These are phyloP conservation scores for Noctua fimbriata DNA, from an alignment of 2,888 invertebrate species.

Conservation along the genomic window DNA sequence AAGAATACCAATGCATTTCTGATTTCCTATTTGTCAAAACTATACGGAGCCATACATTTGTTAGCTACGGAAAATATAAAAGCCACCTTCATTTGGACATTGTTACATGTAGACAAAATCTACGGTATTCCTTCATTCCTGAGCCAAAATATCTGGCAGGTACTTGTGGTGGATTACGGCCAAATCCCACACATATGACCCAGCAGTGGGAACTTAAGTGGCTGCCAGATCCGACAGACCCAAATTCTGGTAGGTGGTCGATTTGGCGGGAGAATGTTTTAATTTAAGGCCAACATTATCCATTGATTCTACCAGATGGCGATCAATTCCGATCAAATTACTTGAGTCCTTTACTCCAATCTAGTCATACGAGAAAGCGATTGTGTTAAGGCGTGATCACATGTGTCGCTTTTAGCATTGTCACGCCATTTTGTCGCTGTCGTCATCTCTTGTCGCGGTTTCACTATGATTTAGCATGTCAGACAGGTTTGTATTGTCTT, in stretches of 20 bases:
- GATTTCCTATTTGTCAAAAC: background rate
- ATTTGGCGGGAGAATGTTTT: background rate
- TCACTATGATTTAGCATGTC: conserved; percentile 59
- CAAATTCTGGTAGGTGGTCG: background rate
- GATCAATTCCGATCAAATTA: conserved; percentile 34
- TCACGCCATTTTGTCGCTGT: conserved; percentile 56
- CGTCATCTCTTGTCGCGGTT: conserved; percentile 47
- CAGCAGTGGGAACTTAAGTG: background rate
- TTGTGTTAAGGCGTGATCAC: conserved; percentile 66
- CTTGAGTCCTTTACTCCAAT: conserved; percentile 64
- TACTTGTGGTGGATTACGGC: background rate
- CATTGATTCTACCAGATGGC: conserved; percentile 22
- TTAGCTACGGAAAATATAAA: too few species aligned
- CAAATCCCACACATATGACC: too few species aligned
- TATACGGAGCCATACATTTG: too few species aligned
- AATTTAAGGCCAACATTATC: conserved; percentile 10
- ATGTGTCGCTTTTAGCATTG: conserved; percentile 53
- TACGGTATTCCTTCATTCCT: background rate
- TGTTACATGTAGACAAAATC: background rate
- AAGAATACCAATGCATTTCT: background rate
- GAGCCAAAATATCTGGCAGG: background rate
- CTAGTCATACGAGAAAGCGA: conserved; percentile 78
- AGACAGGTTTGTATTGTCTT: conserved; percentile 61
- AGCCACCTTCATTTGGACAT: background rate
- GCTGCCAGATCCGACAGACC: background rate